Conservation (phyloP, 2,797 vertebrate species). For the Mormyrus hasselquistii region DNA sequence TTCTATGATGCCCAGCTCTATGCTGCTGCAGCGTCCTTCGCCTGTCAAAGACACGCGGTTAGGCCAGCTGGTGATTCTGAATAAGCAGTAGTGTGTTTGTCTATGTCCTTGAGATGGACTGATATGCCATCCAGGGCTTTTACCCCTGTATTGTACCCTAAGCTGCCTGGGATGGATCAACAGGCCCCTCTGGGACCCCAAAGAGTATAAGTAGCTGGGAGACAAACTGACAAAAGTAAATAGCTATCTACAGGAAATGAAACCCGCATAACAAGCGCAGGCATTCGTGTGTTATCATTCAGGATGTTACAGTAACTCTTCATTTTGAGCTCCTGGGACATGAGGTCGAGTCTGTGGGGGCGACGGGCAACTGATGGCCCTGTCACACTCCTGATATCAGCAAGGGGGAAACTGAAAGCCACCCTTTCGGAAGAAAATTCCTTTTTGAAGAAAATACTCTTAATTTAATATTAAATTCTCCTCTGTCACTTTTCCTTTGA, state of each 20-base stretch:
- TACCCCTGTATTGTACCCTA: background rate
- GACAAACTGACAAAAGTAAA: background rate
- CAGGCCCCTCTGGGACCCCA: background rate
- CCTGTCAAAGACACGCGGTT: background rate
- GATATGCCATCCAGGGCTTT: background rate
- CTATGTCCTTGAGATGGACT: background rate
- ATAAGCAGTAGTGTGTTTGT: background rate
- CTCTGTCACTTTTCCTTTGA: background rate
- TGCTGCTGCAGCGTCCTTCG: background rate
- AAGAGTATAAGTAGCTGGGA: background rate
- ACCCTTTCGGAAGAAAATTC: background rate
- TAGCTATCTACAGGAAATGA: background rate
- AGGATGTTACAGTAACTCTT: too few relatives aligned
- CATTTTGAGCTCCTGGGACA: background rate
- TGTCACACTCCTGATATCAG: background rate
- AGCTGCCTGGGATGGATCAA: background rate
- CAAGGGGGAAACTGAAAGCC: background rate
- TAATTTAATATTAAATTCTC: background rate
- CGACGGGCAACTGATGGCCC: background rate
- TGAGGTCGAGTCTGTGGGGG: background rate
- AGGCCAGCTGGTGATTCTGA: background rate
- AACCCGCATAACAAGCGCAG: background rate
- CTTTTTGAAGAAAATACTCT: background rate
- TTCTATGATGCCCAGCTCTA: background rate
- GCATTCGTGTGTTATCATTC: background rate